These are phyloP conservation scores for Drosophila pullipes DNA, from an alignment of 2,888 invertebrate species.

Conservation along the genomic window DNA sequence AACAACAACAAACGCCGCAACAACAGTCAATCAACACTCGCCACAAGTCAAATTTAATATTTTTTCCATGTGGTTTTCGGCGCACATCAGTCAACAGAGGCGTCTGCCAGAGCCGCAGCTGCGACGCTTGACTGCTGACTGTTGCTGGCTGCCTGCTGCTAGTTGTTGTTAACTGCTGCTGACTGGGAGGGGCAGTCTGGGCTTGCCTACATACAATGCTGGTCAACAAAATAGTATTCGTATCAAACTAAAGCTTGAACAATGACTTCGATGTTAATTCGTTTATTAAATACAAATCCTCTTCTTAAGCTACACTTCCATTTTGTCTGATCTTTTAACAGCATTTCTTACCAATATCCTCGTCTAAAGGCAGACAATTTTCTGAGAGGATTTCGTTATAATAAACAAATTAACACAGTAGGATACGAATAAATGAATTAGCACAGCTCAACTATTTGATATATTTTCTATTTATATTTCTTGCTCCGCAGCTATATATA, in stretches of 20 bases:
- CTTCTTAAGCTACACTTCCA: not conserved
- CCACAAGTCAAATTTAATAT: slow-evolving; percentile 48
- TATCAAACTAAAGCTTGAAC: not conserved
- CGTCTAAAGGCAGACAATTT: not conserved
- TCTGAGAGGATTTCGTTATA: not conserved
- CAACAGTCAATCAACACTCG: slow-evolving; percentile 46
- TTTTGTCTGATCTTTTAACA: not conserved
- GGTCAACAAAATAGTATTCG: not conserved
- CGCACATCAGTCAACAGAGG: slow-evolving; percentile 56
- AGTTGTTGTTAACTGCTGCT: not conserved
- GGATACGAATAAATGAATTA: not conserved
- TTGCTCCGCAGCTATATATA: too few relatives aligned
- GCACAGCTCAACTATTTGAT: not conserved
- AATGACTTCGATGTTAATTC: not conserved
- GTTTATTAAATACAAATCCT: not conserved
- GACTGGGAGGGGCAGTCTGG: slow-evolving; percentile 21
- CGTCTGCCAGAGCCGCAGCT: slow-evolving; percentile 32
- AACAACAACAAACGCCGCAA: slow-evolving; percentile 36
- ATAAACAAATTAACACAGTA: not conserved
- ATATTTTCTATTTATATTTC: not conserved
- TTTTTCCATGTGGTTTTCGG: slow-evolving; percentile 56
- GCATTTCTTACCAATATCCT: not conserved
- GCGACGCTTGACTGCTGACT: not conserved
- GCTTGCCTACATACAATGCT: slow-evolving; percentile 12
- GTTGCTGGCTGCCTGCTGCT: not conserved